These are phyloP conservation scores for Villa cingulata DNA, from an alignment of 2,888 invertebrate genomes.

Conservation along the genomic window DNA sequence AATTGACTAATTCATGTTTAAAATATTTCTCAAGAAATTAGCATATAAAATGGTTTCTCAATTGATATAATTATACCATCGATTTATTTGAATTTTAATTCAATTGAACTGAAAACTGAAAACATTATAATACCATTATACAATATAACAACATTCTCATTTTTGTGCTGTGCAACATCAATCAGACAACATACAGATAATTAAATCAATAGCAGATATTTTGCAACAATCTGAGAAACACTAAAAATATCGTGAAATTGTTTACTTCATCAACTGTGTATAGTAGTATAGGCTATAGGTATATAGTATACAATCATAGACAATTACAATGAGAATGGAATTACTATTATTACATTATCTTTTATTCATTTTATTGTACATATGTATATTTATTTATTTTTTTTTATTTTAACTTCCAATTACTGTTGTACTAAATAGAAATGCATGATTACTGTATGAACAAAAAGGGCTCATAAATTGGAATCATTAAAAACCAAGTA, in stretches of 20 bases:
- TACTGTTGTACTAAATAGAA: too few species aligned
- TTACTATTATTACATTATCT: too few species aligned
- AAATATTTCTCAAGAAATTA: background rate
- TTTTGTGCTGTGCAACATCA: slow-evolving; percentile 6
- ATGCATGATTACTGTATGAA: slow-evolving; percentile 1
- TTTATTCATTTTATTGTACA: too few species aligned
- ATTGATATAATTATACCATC: background rate
- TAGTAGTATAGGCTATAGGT: too few species aligned
- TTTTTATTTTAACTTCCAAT: too few species aligned
- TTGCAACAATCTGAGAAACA: slow-evolving; percentile 7
- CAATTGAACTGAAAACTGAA: too few species aligned
- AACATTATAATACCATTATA: too few species aligned
- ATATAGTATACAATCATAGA: too few species aligned
- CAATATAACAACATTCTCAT: background rate
- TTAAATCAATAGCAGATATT: slow-evolving; percentile 10
- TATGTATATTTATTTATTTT: too few species aligned
- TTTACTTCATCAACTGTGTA: background rate
- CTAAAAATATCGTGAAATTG: slow-evolving; percentile 2
- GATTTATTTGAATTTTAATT: background rate
- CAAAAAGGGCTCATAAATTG: slow-evolving; percentile 10
- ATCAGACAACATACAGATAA: slow-evolving; percentile 10
- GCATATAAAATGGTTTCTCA: background rate
- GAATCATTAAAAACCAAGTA: slow-evolving; percentile 10
- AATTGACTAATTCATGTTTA: background rate
- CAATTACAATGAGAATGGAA: too few species aligned